Percentiles rank a stretch among this genome's conserved stretches.
These are phyloP conservation scores for Drosophila parvula DNA, from an alignment of 1,140 invertebrate genomes.

Conservation along the genomic window DNA sequence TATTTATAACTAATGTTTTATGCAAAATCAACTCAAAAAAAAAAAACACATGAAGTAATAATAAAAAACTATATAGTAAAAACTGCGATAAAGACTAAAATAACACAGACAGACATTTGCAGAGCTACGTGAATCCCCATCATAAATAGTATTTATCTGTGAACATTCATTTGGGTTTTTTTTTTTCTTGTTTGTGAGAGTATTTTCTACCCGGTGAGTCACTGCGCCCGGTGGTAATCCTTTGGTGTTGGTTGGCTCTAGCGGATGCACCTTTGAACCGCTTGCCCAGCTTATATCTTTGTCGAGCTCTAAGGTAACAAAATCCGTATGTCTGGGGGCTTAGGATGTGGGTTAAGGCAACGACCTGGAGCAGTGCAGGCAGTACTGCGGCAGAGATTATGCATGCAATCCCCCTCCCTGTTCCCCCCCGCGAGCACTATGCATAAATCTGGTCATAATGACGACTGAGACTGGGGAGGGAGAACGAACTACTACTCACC, in stretches of 20 bases:
- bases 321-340: conserved; percentile 33
- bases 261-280: conserved; percentile 44
- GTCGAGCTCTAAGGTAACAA: conserved; percentile 25
- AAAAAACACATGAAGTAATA: conserved; percentile 1
- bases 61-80: neutral
- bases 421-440: conserved; percentile 5
- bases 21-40: too few relatives aligned
- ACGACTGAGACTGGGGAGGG: neutral
- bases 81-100: too few relatives aligned
- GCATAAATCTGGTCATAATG: conserved; percentile 27
- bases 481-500: conserved; percentile 86
- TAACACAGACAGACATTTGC: neutral
- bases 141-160: conserved; percentile 9
- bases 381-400: conserved; percentile 18
- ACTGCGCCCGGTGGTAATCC: conserved; percentile 15
- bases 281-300: conserved; percentile 21
- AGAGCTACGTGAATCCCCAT: conserved; percentile 7
- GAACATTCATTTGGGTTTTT: neutral
- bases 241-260: conserved; percentile 10
- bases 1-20: too few relatives aligned
- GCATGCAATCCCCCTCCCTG: conserved; percentile 32
- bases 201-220: conserved; percentile 11
- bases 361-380: conserved; percentile 39
- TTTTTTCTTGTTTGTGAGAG: neutral
- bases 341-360: conserved; percentile 58